Base-by-base conservation (phyloP, 2,797 vertebrate genomes). In the Mycteria americana region DNA sequence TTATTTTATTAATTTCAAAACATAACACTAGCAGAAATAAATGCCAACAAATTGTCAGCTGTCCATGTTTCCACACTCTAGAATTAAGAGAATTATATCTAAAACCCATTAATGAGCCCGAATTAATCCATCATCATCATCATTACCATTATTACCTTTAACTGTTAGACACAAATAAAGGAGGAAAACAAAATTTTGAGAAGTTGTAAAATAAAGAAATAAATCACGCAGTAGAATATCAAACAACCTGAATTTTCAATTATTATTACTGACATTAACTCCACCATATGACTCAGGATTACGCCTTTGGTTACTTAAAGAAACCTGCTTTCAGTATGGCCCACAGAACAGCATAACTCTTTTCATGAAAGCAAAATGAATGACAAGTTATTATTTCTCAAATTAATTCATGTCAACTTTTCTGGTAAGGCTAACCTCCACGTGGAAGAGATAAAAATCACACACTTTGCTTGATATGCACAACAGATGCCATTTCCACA, bases 401-500 rank as follows among this genome's bases (percentile, higher is more conserved):
- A 92, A 87, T 96, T 98, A 98, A 97, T 97, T 98, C 97, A 97
- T 98, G 95, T 64, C 78, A 95, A 91, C 73, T 95, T 95, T 87
- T 72, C 88, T 89, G 74, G 78, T 97, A 97, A 96, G 96, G 73
- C 46, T 92, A 57, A 90, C 24, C 72, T 91, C 76, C 92, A 97
- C 65, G 85, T 97, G 94, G 91, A 97, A 97, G 92, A 96, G 83
- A 93, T 56, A 97, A 97, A 97, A 97, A 97, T 96, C 96, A 80
- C 57, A 93, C 93, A 17, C 67, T 92, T 96, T 92, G 92, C 97
- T 98, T 97, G 96, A 97, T 97, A 97, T 96, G 97, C 95, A 93
- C 89, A 98, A 83, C 96, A 97, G 97, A 97, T 97, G 97, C 91
- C 94, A 89, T 92, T 97, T 96, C 92, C 93, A 92, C 95, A 95